A percentile compares a stretch with the other conserved stretches of the same genome.
These are phyloP conservation scores for Poeciliopsis paucimaculata DNA, from an alignment of 2,797 vertebrate genomes.

Conservation along the genomic window DNA sequence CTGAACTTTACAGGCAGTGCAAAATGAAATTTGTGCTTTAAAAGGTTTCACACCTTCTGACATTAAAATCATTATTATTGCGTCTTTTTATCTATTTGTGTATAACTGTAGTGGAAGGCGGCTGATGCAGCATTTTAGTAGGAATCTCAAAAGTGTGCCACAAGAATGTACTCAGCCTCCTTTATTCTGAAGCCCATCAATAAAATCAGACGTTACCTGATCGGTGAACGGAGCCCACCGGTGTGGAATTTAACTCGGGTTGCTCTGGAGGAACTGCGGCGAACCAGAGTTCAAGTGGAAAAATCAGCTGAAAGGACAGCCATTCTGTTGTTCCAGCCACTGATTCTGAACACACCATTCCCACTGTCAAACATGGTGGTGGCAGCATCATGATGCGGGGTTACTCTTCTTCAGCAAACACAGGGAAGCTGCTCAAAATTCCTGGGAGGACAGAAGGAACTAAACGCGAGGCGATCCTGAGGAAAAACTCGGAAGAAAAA, in stretches of 20 bases:
- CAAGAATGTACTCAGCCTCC: neutral
- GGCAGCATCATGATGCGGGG: neutral
- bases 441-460: neutral
- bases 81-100: neutral
- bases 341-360: neutral
- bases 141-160: neutral
- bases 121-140: neutral
- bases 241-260: neutral
- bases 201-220: neutral
- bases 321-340: neutral
- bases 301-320: neutral
- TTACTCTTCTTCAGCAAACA: neutral
- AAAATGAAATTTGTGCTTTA: neutral
- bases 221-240: neutral
- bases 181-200: neutral
- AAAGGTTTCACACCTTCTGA: neutral
- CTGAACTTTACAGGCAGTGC: neutral
- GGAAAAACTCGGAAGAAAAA: neutral
- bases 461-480: neutral
- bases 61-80: neutral
- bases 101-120: neutral
- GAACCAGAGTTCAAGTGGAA: neutral
- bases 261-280: neutral
- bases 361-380: neutral
- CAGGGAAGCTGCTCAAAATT: neutral